phyloP scores from a whole-genome alignment of 1,140 invertebrate species.

The Scaptomyza montana region DNA sequence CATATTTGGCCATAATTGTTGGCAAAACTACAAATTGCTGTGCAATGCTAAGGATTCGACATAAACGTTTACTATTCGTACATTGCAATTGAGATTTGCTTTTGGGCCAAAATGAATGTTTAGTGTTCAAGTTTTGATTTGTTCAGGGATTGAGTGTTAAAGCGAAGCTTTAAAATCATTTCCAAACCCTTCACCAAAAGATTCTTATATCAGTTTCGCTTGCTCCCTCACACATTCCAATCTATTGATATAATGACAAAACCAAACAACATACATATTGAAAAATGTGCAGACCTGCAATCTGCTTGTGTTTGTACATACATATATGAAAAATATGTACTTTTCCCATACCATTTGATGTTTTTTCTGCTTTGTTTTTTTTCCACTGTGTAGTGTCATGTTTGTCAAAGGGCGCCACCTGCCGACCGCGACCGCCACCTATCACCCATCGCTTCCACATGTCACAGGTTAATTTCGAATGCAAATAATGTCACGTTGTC shows the following conservation, averaged over 20 bases:
- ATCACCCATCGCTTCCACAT: conserved; percentile 19
- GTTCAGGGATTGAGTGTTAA: conserved; percentile 2
- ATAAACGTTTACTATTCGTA: conserved; percentile 16
- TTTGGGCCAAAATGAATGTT: conserved; percentile 27
- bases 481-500: conserved; percentile 78
- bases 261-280: conserved; percentile 21
- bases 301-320: background rate
- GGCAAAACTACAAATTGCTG: conserved; percentile 48
- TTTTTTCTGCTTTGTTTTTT: background rate
- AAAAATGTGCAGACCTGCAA: background rate
- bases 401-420: conserved; percentile 50
- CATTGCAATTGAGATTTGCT: conserved; percentile 42
- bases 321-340: background rate
- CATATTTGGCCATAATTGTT: conserved; percentile 54
- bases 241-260: conserved; percentile 46
- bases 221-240: conserved; percentile 21
- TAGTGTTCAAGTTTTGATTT: conserved; percentile 6
- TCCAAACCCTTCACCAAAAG: background rate
- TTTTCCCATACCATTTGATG: background rate
- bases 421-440: conserved; percentile 27
- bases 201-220: conserved; percentile 4
- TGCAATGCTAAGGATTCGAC: conserved; percentile 6
- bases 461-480: conserved; percentile 79
- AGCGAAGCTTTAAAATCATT: background rate
- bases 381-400: conserved; percentile 44